Conservation (phyloP, 30 jellyfish, hydroid and myxozoan species). For the Pelagia noctiluca region DNA sequence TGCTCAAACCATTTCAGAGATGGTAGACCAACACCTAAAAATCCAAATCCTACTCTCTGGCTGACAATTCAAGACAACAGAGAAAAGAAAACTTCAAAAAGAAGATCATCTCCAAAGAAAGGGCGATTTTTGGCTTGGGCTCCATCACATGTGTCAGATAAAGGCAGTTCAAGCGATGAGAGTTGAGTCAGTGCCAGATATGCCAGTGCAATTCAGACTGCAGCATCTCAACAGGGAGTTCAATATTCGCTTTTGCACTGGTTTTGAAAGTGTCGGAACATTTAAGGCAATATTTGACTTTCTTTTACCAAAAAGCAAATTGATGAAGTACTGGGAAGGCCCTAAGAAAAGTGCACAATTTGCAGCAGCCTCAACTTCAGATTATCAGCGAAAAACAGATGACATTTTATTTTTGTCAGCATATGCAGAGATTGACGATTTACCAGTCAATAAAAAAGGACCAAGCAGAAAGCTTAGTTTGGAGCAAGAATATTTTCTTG, state of each 20-base stretch:
- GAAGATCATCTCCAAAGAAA: background rate
- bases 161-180: background rate
- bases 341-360: conserved; percentile 3
- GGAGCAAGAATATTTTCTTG: conserved; percentile 39
- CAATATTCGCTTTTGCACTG: background rate
- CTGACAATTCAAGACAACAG: background rate
- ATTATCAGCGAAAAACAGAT: background rate
- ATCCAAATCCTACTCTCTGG: conserved; percentile 6
- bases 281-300: conserved; percentile 16
- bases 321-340: conserved; percentile 51
- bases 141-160: background rate
- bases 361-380: too few relatives aligned
- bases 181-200: background rate
- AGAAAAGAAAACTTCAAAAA: background rate
- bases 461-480: conserved; percentile 29
- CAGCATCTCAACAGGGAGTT: background rate
- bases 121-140: background rate
- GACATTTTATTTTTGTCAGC: too few relatives aligned
- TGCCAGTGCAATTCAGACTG: background rate
- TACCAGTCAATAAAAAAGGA: conserved; percentile 9
- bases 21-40: conserved; percentile 1
- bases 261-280: background rate
- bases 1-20: background rate
- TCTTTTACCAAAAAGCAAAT: conserved; percentile 30
- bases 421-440: background rate